A percentile compares a stretch with the other conserved stretches of the same genome.
phyloP scores from a whole-genome alignment of 64 coral and sea anemone genomes.

The Actinia tenebrosa region DNA sequence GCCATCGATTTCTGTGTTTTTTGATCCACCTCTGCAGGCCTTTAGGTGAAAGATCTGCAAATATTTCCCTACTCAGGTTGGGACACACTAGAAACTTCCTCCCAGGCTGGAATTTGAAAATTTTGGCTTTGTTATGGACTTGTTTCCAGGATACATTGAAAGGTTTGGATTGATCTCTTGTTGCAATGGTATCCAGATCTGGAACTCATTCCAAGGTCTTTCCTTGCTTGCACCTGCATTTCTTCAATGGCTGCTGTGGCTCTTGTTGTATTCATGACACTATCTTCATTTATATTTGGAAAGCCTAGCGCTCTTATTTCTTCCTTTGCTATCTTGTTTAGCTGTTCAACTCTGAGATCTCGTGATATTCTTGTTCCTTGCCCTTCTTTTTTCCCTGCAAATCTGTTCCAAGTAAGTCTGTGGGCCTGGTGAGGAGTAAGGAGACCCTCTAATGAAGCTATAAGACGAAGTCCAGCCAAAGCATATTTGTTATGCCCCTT shows the following conservation, averaged over 20 bases:
- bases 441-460: not conserved
- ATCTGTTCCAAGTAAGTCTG: constrained; percentile 42
- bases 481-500: constrained; percentile 40
- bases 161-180: not conserved
- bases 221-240: not conserved
- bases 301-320: constrained; percentile 7
- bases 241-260: constrained; percentile 23
- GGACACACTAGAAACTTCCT: constrained; percentile 14
- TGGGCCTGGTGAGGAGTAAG: constrained; percentile 37
- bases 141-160: constrained; percentile 16
- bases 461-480: constrained; percentile 31
- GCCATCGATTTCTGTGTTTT: constrained; percentile 47
- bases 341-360: constrained; percentile 16
- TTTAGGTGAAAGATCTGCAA: constrained; percentile 27
- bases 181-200: constrained; percentile 17
- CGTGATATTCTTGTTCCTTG: constrained; percentile 20
- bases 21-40: constrained; percentile 44
- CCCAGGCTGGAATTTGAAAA: constrained; percentile 19
- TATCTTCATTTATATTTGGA: constrained; percentile 29
- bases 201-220: not conserved
- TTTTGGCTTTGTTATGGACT: constrained; percentile 24
- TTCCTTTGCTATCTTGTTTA: constrained; percentile 33
- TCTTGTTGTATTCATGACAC: not conserved
- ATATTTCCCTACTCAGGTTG: constrained; percentile 35
- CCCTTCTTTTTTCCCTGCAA: constrained; percentile 17